Conservation (phyloP, 2,113 vertebrate genomes). For the Pao palembangensis region DNA sequence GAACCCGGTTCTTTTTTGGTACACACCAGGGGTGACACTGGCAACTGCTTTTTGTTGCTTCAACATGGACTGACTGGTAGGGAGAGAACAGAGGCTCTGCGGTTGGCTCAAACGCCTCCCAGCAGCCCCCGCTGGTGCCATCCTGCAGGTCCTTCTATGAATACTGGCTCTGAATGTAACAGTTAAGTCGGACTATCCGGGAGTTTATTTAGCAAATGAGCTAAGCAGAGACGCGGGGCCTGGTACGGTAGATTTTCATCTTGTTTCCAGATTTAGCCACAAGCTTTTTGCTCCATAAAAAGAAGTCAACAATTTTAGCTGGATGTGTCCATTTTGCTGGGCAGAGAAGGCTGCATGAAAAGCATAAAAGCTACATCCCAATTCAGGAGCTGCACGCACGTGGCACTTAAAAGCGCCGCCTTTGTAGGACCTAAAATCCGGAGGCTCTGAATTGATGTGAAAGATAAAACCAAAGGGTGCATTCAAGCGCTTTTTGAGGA, state of each 20-base stretch:
- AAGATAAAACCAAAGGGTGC: constrained; percentile 6
- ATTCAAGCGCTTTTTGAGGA: neutral
- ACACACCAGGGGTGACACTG: constrained; percentile 61
- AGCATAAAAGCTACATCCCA: constrained; percentile 10
- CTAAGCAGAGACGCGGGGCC: neutral
- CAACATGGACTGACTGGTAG: constrained; percentile 18
- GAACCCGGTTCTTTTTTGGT: constrained; percentile 64
- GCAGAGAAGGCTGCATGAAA: neutral
- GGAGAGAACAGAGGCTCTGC: constrained; percentile 20
- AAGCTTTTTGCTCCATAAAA: neutral
- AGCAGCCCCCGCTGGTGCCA: constrained; percentile 15
- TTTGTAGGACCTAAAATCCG: neutral
- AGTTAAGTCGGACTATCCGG: neutral
- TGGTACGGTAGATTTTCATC: neutral
- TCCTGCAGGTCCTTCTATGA: constrained; percentile 31
- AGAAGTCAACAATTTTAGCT: neutral
- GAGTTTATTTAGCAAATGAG: neutral
- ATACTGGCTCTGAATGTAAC: constrained; percentile 19
- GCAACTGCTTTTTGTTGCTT: constrained; percentile 49
- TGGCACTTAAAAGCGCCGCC: neutral
- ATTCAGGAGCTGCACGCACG: constrained; percentile 7
- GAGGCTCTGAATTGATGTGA: neutral
- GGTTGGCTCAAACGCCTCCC: constrained; percentile 10
- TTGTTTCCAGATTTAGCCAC: constrained; percentile 8
- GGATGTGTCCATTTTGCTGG: neutral